Evolutionary conservation across 2,888 invertebrate genomes (phyloP), one percentile per base, ranked within the genome.

Genomic region (Xylophagus ater): DNA sequence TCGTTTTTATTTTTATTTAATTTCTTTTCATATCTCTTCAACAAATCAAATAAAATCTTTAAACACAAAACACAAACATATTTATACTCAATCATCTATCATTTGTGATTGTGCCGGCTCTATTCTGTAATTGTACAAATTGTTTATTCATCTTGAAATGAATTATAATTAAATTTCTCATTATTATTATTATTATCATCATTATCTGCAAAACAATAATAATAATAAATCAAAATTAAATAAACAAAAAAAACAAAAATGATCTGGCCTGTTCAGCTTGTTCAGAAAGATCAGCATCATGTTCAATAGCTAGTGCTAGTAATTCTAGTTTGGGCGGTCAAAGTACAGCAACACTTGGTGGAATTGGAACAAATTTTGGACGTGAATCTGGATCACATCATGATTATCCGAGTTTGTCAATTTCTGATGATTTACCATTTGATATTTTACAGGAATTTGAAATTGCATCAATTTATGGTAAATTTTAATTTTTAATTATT

Each of bases 371-470:
- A 49, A 53, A 48, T 54, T 57, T 50, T 52, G 41, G 36, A 32
- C 62, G 62, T 49, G 61, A 62, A 46, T 62, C 55, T 52, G 54
- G 53, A 51, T 59, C 59, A 40, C 59, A n/a, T n/a, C 57, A 64
- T 58, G 69, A 57, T 49, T 69, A 61, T 61, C 69, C 69, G 53
- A 62, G 70, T 60, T 51, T 66, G 47, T 59, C 59, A 39, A 57
- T 60, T 43, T 66, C 63, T 37, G 65, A 64, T 50, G 66, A 66
- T 56, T 52, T 65, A 49, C 62, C 62, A 39, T 57, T 59, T 53
- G 64, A 65, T 49, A 55, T 62, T 40, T 51, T 59, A 47, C 59
- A 62, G 49, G 65, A 65, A 43, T 60, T 62, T 48, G 64, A 64
- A 44, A 54, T 57, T 49, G 51, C 60, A 45, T 55, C 59, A 46